phyloP scores from a whole-genome alignment of 2,113 vertebrate genomes.

The Bufo bufo region DNA sequence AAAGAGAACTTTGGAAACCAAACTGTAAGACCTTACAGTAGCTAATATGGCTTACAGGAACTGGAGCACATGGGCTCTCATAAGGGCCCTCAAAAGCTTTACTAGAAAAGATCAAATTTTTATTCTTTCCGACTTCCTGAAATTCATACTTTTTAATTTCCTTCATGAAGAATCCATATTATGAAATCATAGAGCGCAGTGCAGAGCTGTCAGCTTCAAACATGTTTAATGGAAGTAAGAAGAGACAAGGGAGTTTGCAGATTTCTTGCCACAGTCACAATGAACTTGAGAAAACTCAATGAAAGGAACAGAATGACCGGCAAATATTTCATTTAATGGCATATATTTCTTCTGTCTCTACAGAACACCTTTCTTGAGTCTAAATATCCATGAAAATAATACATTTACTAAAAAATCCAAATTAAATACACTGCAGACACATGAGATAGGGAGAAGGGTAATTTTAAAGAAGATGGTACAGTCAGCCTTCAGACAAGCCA shows the following conservation, averaged over 20 bases:
- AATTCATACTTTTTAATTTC: not conserved
- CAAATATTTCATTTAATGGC: constrained; percentile 43
- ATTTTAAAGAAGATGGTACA: constrained; percentile 38
- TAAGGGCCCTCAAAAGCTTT: not conserved
- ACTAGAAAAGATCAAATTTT: not conserved
- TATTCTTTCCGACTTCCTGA: not conserved
- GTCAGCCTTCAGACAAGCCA: constrained; percentile 17
- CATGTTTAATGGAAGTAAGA: constrained; percentile 20
- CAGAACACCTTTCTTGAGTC: not conserved
- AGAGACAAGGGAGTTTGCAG: constrained; percentile 18
- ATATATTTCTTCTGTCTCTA: constrained; percentile 7
- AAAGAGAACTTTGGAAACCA: not conserved
- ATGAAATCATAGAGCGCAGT: not conserved
- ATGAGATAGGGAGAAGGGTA: constrained; percentile 29
- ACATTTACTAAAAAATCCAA: constrained; percentile 14
- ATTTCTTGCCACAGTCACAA: constrained; percentile 18
- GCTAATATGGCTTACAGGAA: not conserved
- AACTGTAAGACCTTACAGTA: not conserved
- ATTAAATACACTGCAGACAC: constrained; percentile 4
- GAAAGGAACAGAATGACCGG: constrained; percentile 28
- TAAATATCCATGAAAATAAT: constrained; percentile 31
- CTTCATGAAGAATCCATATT: not conserved
- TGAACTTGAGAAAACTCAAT: constrained; percentile 36
- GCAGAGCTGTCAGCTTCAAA: not conserved
- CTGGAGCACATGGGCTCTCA: not conserved